Conservation (phyloP, 2,888 invertebrate species). For the Lasioglossum zephyrum region DNA sequence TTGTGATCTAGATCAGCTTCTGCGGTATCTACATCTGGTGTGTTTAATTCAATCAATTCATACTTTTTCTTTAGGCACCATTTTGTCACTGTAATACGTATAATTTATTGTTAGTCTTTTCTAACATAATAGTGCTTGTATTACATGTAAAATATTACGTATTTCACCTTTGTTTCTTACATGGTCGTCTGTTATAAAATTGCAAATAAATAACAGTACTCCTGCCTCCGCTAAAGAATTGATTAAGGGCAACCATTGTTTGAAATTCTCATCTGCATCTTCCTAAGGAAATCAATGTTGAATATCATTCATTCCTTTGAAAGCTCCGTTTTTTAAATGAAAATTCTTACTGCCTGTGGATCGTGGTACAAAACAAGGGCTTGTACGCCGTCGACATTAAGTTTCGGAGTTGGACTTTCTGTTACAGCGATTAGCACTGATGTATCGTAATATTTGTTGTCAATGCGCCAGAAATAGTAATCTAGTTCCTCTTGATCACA, state of each 20-base stretch:
- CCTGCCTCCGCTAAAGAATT: conserved; percentile 75
- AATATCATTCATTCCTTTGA: conserved; percentile 22
- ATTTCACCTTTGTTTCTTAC: conserved; percentile 84
- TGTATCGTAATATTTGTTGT: conserved; percentile 90
- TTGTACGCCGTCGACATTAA: conserved; percentile 83
- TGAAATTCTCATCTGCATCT: conserved; percentile 69
- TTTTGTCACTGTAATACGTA: conserved; percentile 84
- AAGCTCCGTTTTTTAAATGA: conserved; percentile 6
- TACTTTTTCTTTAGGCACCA: conserved; percentile 90
- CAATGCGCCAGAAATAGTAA: conserved; percentile 86
- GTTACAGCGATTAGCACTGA: conserved; percentile 87
- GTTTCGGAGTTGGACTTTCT: conserved; percentile 82
- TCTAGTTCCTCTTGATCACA: conserved; percentile 76
- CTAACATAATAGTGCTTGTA: background rate
- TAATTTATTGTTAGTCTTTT: conserved; percentile 17
- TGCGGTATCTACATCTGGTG: conserved; percentile 81
- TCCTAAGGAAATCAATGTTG: conserved; percentile 72
- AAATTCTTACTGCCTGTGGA: conserved; percentile 83
- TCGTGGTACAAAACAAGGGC: conserved; percentile 89
- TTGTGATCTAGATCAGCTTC: conserved; percentile 86
- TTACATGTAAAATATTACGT: background rate
- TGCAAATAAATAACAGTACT: conserved; percentile 77
- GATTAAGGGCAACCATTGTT: conserved; percentile 75
- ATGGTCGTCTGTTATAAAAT: conserved; percentile 80
- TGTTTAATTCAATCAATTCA: conserved; percentile 88